phyloP scores from a whole-genome alignment of 2,113 vertebrate genomes.

The Hippolais icterina region DNA sequence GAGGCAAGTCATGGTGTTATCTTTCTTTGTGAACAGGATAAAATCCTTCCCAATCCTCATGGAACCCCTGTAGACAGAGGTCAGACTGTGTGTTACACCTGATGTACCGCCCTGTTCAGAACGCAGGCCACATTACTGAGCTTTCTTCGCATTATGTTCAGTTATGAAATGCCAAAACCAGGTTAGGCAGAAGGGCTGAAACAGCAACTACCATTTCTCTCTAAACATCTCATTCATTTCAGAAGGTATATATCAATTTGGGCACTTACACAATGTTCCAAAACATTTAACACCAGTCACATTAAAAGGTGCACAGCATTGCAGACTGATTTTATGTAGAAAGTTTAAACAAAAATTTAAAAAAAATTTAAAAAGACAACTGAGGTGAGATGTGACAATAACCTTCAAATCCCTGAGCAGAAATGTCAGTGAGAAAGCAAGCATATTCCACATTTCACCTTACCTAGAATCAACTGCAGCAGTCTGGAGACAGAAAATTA shows the following conservation, averaged over 20 bases:
- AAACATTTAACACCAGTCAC: background rate
- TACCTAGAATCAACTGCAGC: background rate
- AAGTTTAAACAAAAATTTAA: background rate
- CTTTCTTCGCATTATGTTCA: background rate
- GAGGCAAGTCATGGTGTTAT: conserved; percentile 87
- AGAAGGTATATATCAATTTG: background rate
- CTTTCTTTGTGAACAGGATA: conserved; percentile 96
- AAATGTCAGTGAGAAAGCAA: background rate
- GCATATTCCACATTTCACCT: background rate
- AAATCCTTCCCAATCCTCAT: conserved; percentile 99
- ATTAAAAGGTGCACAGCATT: background rate
- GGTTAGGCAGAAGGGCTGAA: background rate
- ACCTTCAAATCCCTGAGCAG: background rate
- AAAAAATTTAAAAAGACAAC: background rate
- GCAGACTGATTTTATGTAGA: background rate
- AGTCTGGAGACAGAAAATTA: background rate
- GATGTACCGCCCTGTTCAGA: background rate
- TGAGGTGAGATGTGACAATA: background rate
- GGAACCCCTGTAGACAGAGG: conserved; percentile 82
- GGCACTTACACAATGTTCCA: background rate
- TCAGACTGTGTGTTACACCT: background rate
- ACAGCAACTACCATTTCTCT: background rate
- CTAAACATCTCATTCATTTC: background rate
- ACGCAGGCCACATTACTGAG: background rate
- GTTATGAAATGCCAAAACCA: background rate